Base-by-base conservation (phyloP, 2,113 vertebrate genomes). In the Anguilla japonica region DNA sequence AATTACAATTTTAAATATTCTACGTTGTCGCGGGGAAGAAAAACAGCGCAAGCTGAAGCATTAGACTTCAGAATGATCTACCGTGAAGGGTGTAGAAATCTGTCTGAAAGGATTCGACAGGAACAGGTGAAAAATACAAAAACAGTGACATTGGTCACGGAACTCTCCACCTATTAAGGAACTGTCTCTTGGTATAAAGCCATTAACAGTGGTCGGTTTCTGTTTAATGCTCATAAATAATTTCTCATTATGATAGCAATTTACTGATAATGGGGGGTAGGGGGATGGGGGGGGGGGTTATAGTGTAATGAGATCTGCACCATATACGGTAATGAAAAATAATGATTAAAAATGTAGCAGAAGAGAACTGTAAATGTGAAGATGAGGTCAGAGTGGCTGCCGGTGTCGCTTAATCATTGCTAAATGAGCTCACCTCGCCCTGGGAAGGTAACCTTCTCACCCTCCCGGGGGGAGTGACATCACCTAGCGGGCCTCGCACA, bases 1-100 rank as follows among this genome's bases (percentile, higher is more conserved):
- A 93, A 94, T 94, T 94, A 93, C 92, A 92, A 91, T 94, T 94
- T 94, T 93, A 95, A 95, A 95, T 94, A 93, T 88, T 88, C 71
- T 87, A 91, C 87, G 91, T 90, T 41, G 88, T 82, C 88, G 86
- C 86, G 85, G 88, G 80, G 88, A 86, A 91, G 92, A 92, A 90
- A 84, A 89, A 85, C 85, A 88, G 88, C 89, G 82, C 57, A 79
- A n/a, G n/a, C 50, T 53, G 13, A 53, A 53, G 50, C 50, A 53
- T 53, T 53, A 53, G 7, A 53, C 7, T 67, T 67, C 8, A 8
- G 20, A 22, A 26, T 26, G 18, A 67, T 26, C 20, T 5, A 67
- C 60, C 60, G 22, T 67, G 60, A 67, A 67, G 60, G 60, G 2
- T 26, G 60, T 26, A 26, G 2, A 26, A 26, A 67, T 34, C 20